phyloP scores from a whole-genome alignment of 1,140 invertebrate genomes.

The Bombus sylvicola region DNA sequence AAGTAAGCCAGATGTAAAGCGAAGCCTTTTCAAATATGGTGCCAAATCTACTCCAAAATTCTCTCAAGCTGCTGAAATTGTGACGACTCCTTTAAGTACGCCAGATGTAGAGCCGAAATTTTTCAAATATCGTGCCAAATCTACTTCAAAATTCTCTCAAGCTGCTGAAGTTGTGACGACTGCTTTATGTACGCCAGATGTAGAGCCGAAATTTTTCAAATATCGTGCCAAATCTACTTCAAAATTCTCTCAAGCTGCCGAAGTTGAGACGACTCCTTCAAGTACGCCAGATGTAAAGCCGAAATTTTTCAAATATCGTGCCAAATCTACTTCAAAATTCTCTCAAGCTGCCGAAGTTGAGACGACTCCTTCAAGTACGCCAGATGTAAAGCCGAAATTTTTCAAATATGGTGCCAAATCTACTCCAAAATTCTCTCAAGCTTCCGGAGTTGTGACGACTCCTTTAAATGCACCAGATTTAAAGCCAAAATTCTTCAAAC shows the following conservation, averaged over 20 bases:
- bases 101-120: rapidly evolving
- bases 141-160: too few relatives aligned
- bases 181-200: too few relatives aligned
- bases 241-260: rapidly evolving
- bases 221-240: too few relatives aligned
- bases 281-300: rapidly evolving
- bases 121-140: rapidly evolving
- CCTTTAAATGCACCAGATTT: rapidly evolving
- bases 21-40: rapidly evolving
- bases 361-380: rapidly evolving
- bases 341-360: too few relatives aligned
- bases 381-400: rapidly evolving
- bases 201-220: too few relatives aligned
- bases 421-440: too few relatives aligned
- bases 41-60: rapidly evolving
- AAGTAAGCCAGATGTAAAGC: rapidly evolving
- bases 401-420: rapidly evolving
- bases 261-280: too few relatives aligned
- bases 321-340: rapidly evolving
- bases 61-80: background rate
- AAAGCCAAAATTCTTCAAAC: rapidly evolving
- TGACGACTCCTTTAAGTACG: rapidly evolving
- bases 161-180: too few relatives aligned
- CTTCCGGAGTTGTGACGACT: background rate
- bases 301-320: rapidly evolving